Conservation (phyloP, 2,797 vertebrate species). For the Platyrinchus mystaceus region DNA sequence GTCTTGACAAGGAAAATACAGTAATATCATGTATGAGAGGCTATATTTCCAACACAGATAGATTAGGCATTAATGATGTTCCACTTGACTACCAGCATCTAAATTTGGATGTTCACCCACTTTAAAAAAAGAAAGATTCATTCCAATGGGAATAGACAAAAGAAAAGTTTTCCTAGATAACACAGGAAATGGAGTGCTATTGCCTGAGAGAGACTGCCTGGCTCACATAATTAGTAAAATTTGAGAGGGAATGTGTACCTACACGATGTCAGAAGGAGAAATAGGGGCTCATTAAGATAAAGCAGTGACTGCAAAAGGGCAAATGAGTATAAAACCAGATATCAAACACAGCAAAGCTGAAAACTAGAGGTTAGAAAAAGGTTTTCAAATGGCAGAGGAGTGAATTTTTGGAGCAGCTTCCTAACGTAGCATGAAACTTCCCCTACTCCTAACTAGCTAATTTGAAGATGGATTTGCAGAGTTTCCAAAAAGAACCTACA, state of each 20-base stretch:
- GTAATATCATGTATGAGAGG: background rate
- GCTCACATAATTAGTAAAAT: background rate
- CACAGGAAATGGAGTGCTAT: background rate
- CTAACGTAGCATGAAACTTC: background rate
- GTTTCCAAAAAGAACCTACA: background rate
- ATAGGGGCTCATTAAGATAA: background rate
- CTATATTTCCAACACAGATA: background rate
- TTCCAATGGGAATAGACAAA: background rate
- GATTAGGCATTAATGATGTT: background rate
- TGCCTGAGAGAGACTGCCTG: background rate
- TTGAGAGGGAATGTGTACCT: background rate
- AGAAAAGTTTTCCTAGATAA: background rate
- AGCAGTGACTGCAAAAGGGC: background rate
- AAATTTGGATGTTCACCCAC: background rate
- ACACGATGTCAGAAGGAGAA: background rate
- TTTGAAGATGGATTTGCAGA: background rate
- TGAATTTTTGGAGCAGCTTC: background rate
- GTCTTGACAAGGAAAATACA: background rate
- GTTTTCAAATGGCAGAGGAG: background rate
- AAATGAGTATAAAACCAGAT: background rate
- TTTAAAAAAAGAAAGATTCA: background rate
- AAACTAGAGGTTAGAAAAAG: background rate
- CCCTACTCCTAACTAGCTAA: background rate
- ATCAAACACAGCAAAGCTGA: background rate
- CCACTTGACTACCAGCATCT: background rate